These are phyloP conservation scores for Henicopernis longicauda DNA, from an alignment of 2,113 vertebrate species.

Conservation along the genomic window DNA sequence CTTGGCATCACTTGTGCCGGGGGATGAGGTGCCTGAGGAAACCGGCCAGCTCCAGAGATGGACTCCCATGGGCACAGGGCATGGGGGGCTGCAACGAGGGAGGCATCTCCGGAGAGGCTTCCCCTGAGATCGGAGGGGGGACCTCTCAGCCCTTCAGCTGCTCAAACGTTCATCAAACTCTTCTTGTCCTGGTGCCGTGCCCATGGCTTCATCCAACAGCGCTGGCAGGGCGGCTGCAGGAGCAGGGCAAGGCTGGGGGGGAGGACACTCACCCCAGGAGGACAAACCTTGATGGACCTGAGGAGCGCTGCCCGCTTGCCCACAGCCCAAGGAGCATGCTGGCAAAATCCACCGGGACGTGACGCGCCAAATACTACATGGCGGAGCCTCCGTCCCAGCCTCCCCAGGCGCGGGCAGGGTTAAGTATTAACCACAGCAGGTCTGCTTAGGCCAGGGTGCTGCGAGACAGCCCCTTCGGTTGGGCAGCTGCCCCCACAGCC, in stretches of 20 bases:
- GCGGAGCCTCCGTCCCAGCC: not conserved
- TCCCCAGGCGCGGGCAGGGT: not conserved
- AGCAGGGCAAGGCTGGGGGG: not conserved
- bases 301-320: accelerated
- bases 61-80: too few relatives aligned
- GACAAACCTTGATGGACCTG: not conserved
- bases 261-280: not conserved
- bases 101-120: not conserved
- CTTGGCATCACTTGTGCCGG: not conserved
- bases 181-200: not conserved
- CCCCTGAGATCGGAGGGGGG: not conserved
- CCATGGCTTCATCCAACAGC: not conserved
- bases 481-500: not conserved
- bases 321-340: not conserved
- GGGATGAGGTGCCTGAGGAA: not conserved
- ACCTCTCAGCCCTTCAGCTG: not conserved
- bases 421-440: not conserved
- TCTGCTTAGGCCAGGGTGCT: not conserved
- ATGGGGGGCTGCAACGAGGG: not conserved
- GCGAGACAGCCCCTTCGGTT: not conserved
- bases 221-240: accelerated
- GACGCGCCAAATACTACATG: accelerated
- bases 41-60: not conserved
- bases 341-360: not conserved
- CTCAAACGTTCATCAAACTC: not conserved